Evolutionary conservation across 2,113 vertebrate genomes (phyloP).

Genomic region (Melospiza melodia): DNA sequence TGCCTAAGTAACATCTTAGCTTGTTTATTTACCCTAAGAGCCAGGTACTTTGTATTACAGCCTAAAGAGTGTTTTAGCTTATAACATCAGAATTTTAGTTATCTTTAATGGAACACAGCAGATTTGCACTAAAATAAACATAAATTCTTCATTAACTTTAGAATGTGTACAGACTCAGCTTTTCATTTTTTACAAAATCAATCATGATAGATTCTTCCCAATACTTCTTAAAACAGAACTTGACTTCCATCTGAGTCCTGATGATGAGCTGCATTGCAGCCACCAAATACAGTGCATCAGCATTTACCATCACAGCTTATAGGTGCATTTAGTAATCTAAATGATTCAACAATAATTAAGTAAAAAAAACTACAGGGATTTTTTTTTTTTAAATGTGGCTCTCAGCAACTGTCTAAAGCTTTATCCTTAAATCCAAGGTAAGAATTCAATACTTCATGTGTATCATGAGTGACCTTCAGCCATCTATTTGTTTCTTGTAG

Average conservation of each 20-base stretch:
- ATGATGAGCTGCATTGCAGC: background rate
- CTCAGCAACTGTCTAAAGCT: background rate
- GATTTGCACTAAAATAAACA: background rate
- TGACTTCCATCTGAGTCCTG: background rate
- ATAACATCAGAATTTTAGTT: background rate
- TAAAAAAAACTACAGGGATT: background rate
- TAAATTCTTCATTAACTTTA: background rate
- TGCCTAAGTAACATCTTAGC: background rate
- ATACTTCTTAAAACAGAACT: background rate
- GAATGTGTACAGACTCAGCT: background rate
- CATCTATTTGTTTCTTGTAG: background rate
- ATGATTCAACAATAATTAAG: background rate
- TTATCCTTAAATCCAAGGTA: background rate
- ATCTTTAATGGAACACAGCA: background rate
- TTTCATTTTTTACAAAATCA: background rate
- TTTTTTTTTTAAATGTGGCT: background rate
- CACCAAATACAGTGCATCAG: fast-evolving
- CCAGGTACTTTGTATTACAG: background rate
- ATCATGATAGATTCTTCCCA: background rate
- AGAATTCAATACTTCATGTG: background rate
- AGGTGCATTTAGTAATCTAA: background rate
- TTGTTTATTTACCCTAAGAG: background rate
- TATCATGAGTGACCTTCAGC: background rate
- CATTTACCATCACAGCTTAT: background rate
- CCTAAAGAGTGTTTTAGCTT: background rate